Evolutionary conservation across 2,888 invertebrate species (phyloP).

Genomic region (Leptogaster cylindrica): DNA sequence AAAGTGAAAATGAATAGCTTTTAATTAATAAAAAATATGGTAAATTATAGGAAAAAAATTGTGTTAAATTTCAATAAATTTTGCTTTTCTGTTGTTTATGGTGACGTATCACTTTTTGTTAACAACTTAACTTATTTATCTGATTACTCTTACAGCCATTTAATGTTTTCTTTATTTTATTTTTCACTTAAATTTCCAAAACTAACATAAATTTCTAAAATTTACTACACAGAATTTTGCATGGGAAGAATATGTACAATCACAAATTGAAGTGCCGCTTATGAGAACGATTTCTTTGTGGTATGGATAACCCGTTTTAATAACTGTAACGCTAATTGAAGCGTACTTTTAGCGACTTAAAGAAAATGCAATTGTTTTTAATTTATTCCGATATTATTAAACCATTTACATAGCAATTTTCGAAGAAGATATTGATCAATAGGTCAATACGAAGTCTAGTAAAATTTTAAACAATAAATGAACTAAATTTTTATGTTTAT

Average conservation of each 20-base stretch:
- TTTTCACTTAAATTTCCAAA: background rate
- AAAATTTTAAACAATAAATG: too few relatives aligned
- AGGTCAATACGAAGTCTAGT: too few relatives aligned
- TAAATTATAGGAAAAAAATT: background rate
- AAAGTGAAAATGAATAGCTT: background rate
- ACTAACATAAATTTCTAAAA: background rate
- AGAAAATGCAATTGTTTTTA: too few relatives aligned
- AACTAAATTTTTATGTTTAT: too few relatives aligned
- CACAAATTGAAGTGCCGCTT: slow-evolving; percentile 17
- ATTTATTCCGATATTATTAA: too few relatives aligned
- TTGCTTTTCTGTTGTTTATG: slow-evolving; percentile 8
- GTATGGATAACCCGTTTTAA: background rate
- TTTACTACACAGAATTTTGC: background rate
- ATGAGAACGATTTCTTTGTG: background rate
- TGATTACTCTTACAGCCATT: background rate
- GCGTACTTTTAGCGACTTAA: too few relatives aligned
- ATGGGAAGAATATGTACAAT: slow-evolving; percentile 26
- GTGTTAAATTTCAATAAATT: slow-evolving; percentile 9
- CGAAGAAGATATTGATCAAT: too few relatives aligned
- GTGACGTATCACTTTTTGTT: background rate
- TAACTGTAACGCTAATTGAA: too few relatives aligned
- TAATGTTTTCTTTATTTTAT: background rate
- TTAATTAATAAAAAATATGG: background rate
- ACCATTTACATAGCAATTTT: too few relatives aligned
- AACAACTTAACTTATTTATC: background rate